phyloP scores from a whole-genome alignment of 2,113 vertebrate species.

The Mustela nigripes region DNA sequence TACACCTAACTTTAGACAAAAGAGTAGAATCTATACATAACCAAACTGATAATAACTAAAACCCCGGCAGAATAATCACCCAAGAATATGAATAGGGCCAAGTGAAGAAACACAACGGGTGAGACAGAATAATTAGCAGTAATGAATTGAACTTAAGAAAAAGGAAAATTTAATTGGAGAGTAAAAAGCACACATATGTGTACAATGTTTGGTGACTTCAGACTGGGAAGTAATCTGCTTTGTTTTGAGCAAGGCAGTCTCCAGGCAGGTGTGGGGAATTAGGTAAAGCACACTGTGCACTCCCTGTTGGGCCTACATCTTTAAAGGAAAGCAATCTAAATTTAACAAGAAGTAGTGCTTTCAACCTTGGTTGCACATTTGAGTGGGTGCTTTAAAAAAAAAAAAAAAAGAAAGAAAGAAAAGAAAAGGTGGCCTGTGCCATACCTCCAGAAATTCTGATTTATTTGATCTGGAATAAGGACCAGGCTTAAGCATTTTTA shows the following conservation, averaged over 20 bases:
- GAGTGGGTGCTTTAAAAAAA: not conserved
- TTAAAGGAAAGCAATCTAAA: slow-evolving; percentile 18
- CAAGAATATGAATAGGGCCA: not conserved
- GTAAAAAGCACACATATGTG: not conserved
- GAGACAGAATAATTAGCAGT: slow-evolving; percentile 52
- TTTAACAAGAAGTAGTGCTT: slow-evolving; percentile 48
- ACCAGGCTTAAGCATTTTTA: not conserved
- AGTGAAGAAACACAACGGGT: not conserved
- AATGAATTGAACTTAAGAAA: slow-evolving; percentile 4
- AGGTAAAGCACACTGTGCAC: not conserved
- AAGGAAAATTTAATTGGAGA: not conserved
- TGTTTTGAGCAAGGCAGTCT: not conserved
- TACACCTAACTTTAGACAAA: slow-evolving; percentile 57
- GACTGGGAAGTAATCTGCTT: not conserved
- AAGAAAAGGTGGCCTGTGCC: not conserved
- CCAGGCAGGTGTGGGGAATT: not conserved
- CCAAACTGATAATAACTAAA: not conserved
- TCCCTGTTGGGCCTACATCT: not conserved
- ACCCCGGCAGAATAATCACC: not conserved
- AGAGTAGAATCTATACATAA: not conserved
- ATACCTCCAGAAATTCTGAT: not conserved
- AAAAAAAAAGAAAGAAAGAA: not conserved
- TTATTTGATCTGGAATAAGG: not conserved
- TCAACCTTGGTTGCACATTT: not conserved
- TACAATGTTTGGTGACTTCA: not conserved